Evolutionary conservation across 2,888 invertebrate species (phyloP).

Genomic region (Hypomecis punctinalis): DNA sequence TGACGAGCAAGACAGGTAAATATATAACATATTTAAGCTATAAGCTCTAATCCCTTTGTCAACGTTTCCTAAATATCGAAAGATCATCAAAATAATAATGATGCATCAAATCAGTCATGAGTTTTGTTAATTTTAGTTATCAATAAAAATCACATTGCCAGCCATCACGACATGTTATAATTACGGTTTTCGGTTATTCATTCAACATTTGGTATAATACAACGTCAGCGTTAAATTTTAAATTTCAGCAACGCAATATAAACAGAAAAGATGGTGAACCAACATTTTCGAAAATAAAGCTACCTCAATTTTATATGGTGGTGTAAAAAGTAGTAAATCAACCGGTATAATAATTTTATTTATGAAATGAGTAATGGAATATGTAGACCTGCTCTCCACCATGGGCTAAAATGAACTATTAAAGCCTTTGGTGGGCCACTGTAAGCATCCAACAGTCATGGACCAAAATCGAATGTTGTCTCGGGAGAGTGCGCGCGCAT

Average conservation of each 20-base stretch:
- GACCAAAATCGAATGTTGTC: slow-evolving; percentile 86
- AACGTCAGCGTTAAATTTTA: no score
- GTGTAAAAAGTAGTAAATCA: not conserved
- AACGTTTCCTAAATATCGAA: no score
- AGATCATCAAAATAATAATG: no score
- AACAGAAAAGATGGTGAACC: slow-evolving; percentile 21
- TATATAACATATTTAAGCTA: no score
- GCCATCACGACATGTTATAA: no score
- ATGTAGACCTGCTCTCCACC: slow-evolving; percentile 61
- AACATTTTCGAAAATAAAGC: not conserved
- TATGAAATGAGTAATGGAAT: slow-evolving; percentile 36
- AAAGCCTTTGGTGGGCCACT: slow-evolving; percentile 79
- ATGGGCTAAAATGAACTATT: slow-evolving; percentile 81
- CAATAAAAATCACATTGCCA: no score
- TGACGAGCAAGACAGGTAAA: no score
- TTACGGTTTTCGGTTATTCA: no score
- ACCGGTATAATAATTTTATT: not conserved
- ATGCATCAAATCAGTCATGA: no score
- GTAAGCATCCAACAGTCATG: slow-evolving; percentile 84
- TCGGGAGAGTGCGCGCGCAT: slow-evolving; percentile 80
- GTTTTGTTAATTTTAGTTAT: no score
- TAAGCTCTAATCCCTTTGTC: no score
- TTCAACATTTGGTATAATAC: no score
- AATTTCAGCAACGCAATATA: not conserved
- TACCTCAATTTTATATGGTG: not conserved